Base-by-base conservation (phyloP, 2,113 vertebrate genomes). In the Marmota monax region DNA sequence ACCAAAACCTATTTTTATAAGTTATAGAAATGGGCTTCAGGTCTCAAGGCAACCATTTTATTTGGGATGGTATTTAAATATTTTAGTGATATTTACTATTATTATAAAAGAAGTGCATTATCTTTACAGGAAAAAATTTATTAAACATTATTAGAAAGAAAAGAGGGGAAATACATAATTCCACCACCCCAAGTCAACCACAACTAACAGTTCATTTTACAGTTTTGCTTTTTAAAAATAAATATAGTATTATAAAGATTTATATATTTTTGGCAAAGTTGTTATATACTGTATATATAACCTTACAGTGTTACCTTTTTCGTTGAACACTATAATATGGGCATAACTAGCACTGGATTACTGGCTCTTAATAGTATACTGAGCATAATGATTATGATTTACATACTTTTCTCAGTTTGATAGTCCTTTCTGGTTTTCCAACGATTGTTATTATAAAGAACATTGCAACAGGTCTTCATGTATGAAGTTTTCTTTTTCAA, bases 21-120 rank as follows among this genome's bases (percentile, higher is more conserved):
- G 45, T 89, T 73, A 88, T 5, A 87, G 42, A 51, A 72, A 61
- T 56, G 92, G 37, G 29, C 12, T 91, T 88, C 51, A 27, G 48
- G 42, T 58, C 45, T 83, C 56, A 86, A 65, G 45, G 29, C 37
- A 82, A 84, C 34, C 27, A 42, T 84, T 89, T 84, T 58, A 53
- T 63, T 79, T 84, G 65, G 74, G 45, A 32, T 87, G 85, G 27
- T 65, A 84, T 84, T 94, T 76, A 95, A 86, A 91, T 89, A 86
- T 87, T 88, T 94, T 92, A 37, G 27, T 82, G 92, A 27, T 17
- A 12, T 79, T 92, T 86, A 18, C 32, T 80, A 61, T 53, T 53
- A 22, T 70, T 74, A 63, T 61, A 45, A 86, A 80, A 25, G 18
- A 69, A 83, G 25, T 90, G 1, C 5, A 73, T 45, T 25, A 3